phyloP scores from a whole-genome alignment of 2,113 vertebrate species.

The Bos javanicus region DNA sequence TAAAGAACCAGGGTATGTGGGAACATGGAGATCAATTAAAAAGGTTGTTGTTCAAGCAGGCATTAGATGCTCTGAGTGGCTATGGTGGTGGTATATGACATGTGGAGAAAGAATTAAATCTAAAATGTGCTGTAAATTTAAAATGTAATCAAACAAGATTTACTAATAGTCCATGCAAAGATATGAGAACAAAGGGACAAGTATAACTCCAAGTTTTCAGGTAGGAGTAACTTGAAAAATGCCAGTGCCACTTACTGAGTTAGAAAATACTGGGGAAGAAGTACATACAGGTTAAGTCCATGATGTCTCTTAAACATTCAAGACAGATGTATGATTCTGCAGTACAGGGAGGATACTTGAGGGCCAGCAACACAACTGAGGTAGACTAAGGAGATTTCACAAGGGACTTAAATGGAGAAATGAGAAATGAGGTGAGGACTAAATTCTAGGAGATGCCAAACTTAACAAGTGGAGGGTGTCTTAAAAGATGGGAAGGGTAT shows the following conservation, averaged over 20 bases:
- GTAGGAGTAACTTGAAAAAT: not conserved
- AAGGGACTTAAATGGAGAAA: not conserved
- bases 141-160: not conserved
- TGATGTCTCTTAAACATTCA: not conserved
- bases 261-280: not conserved
- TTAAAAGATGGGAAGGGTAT: not conserved
- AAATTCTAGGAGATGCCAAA: not conserved
- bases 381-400: not conserved
- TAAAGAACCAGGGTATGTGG: not conserved
- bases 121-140: not conserved
- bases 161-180: not conserved
- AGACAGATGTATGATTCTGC: not conserved
- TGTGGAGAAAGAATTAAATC: not conserved
- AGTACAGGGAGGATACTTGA: not conserved
- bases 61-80: not conserved
- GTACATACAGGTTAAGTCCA: not conserved
- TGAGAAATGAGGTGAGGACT: not conserved
- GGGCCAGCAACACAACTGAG: not conserved
- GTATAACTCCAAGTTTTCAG: not conserved
- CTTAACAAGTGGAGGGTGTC: not conserved
- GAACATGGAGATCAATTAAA: not conserved
- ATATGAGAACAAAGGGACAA: not conserved
- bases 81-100: not conserved
- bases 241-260: not conserved
- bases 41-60: not conserved